These are phyloP conservation scores for Eustalomyia histrio DNA, from an alignment of 2,888 invertebrate species.

Conservation along the genomic window DNA sequence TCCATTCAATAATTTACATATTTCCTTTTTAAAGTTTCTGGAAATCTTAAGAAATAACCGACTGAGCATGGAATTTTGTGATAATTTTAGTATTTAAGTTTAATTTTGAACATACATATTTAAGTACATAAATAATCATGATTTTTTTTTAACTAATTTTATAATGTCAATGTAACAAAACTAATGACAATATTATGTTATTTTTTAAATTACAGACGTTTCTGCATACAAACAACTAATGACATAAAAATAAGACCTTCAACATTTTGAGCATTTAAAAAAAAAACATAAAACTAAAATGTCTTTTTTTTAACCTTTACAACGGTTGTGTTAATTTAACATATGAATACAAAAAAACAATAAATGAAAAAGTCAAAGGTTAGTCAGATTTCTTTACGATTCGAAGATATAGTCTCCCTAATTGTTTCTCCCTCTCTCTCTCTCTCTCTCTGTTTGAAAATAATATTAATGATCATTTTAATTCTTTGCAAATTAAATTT, in stretches of 20 bases:
- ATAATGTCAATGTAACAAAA: background rate
- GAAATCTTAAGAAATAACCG: too few species aligned
- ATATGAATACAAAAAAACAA: background rate
- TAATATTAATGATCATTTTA: background rate
- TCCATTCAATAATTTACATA: too few species aligned
- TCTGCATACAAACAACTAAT: conserved; percentile 1
- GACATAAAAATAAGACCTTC: conserved; percentile 13
- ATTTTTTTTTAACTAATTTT: background rate
- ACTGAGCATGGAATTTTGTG: too few species aligned
- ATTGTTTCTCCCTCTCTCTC: too few species aligned
- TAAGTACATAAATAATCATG: too few species aligned
- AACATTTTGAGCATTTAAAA: conserved; percentile 12
- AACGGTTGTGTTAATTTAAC: background rate
- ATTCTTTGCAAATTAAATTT: background rate
- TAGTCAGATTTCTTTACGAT: background rate
- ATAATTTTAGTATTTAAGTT: too few species aligned
- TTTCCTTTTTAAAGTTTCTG: too few species aligned
- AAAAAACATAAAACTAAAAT: background rate
- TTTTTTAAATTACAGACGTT: background rate
- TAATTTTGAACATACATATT: too few species aligned
- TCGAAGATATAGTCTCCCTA: background rate
- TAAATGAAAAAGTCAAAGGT: background rate
- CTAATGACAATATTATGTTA: conserved; percentile 3
- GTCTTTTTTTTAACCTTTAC: background rate
- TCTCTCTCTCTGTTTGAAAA: background rate